Base-by-base conservation (phyloP, 2,797 vertebrate species). In the Phalloptychus januarius region DNA sequence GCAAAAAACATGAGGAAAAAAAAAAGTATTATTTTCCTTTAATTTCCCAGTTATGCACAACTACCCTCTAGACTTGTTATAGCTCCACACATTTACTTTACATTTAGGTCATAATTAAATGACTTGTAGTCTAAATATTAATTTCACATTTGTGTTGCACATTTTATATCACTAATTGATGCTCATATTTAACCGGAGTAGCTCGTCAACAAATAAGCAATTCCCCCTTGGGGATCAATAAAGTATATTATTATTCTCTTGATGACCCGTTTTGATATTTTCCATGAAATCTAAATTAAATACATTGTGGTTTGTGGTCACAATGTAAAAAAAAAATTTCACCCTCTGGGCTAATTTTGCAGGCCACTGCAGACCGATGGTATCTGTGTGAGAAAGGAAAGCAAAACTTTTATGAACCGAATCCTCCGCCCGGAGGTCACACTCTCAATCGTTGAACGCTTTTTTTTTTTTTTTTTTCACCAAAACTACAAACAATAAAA, bases 401-500 rank as follows among this genome's bases (percentile, higher is more conserved):
- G 56, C 63, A 80, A 3, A 79, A 85, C 73, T 52, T 52, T 71
- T 46, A 80, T 63, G 78, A 61, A 73, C 67, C 44, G 65, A 36
- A 76, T 83, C 56, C 82, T 86, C 88, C 77, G 77, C 80, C 80
- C 79, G 42, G 28, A n/a, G 74, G 80, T 81, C 78, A 76, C 71
- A 79, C 76, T 82, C 76, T 83, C 73, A 75, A 18, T 61, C 69
- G 33, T 13, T 74, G 46, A 76, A 73, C 82, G 12, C 74, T 75
- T 76, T 46, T 74, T 54, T 56, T 79, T 46, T 74, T 54, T 56
- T 79, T 79, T 40, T 67, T 69, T 82, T 42, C 75, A 71, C 76
- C 56, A 74, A 76, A 74, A 90, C 83, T 79, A 87, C 79, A 82
- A 81, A 71, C 71, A 77, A 48, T 72, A 79, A 77, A 83, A 73